Percentiles rank a stretch among this genome's conserved stretches.
Conservation (phyloP, 2,113 vertebrate species). For the Microcebus lehilahytsara region DNA sequence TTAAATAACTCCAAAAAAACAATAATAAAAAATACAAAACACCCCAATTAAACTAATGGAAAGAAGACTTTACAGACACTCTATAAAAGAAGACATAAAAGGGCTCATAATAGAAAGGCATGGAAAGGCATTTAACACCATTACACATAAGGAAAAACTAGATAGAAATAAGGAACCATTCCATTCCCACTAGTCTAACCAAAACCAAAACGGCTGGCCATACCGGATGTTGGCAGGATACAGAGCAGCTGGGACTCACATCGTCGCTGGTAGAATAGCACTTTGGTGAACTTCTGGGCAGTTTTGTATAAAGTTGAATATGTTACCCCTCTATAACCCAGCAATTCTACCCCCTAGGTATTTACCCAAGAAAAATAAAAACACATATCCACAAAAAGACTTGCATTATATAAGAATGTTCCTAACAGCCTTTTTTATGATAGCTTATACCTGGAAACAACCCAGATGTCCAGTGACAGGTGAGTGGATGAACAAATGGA, state of each 20-base stretch:
- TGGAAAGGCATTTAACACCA: background rate
- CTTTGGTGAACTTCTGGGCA: background rate
- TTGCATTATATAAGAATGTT: background rate
- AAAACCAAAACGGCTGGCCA: too few relatives aligned
- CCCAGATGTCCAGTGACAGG: background rate
- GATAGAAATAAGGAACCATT: background rate
- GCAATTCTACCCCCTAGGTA: background rate
- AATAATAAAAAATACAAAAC: background rate
- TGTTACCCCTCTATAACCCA: background rate
- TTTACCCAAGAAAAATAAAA: background rate
- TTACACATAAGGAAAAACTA: too few relatives aligned
- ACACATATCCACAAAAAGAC: background rate
- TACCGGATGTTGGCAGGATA: rapidly evolving
- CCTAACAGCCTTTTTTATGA: background rate
- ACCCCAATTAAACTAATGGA: background rate
- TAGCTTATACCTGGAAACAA: background rate
- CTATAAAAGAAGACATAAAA: background rate
- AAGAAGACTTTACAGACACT: background rate
- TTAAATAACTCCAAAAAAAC: background rate
- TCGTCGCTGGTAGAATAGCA: rapidly evolving
- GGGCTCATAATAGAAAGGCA: background rate
- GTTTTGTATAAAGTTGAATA: background rate
- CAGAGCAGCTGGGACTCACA: background rate
- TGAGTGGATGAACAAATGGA: rapidly evolving
- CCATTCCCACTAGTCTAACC: rapidly evolving